Evolutionary conservation across 2,113 vertebrate species (phyloP).

Genomic region (Steatornis caripensis): DNA sequence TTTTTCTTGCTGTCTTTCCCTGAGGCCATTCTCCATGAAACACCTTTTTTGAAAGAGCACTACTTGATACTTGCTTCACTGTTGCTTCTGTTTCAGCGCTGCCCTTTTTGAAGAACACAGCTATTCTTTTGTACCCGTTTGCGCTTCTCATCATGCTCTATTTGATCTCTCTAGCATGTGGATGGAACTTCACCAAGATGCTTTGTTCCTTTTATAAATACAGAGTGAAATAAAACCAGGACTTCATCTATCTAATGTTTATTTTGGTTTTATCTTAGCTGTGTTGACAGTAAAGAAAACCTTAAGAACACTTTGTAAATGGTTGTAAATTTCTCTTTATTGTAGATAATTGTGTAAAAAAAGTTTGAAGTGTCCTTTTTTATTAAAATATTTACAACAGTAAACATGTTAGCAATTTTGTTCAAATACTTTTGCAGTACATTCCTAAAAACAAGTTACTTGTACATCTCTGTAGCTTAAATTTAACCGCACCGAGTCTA

Average conservation of each 20-base stretch:
- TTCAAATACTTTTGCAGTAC: constrained; percentile 59
- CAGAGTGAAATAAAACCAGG: constrained; percentile 82
- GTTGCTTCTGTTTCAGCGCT: constrained; percentile 77
- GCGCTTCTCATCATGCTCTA: constrained; percentile 88
- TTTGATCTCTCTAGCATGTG: constrained; percentile 86
- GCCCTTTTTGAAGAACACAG: constrained; percentile 94
- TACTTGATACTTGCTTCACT: not conserved
- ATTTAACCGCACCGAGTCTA: constrained; percentile 56
- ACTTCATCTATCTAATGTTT: not conserved
- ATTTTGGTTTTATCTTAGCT: not conserved
- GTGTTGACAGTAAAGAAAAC: not conserved
- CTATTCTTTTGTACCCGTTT: constrained; percentile 91
- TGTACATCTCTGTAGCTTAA: constrained; percentile 71
- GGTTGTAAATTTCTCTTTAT: constrained; percentile 71
- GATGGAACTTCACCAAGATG: constrained; percentile 93
- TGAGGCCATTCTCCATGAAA: not conserved
- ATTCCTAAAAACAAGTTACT: constrained; percentile 70
- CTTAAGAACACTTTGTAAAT: constrained; percentile 56
- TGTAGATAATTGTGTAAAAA: constrained; percentile 74
- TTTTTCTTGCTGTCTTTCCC: not conserved
- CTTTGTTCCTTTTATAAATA: constrained; percentile 95
- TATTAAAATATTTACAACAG: constrained; percentile 69
- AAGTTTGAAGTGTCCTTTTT: constrained; percentile 49
- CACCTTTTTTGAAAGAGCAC: not conserved
- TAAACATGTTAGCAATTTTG: constrained; percentile 53